A percentile compares a stretch with the other conserved stretches of the same genome.
These are phyloP conservation scores for Remorina albescens DNA, from an alignment of 2,797 vertebrate species.

Conservation along the genomic window DNA sequence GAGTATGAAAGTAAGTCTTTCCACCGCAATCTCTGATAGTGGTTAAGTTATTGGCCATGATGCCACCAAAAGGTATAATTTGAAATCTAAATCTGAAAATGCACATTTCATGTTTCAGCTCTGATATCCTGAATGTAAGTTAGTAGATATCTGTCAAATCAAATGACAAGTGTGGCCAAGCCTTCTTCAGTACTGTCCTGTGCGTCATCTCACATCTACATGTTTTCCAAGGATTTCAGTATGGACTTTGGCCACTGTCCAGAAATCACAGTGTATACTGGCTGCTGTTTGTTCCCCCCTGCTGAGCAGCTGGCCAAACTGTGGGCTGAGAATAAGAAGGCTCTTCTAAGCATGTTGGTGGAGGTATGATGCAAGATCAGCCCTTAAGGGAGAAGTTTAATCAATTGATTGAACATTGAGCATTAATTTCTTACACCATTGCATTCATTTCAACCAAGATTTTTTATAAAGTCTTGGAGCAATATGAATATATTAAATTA, in stretches of 20 bases:
- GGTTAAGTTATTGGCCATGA: background rate
- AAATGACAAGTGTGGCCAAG: background rate
- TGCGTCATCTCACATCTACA: constrained; percentile 15
- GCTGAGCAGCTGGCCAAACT: constrained; percentile 88
- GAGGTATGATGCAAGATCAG: constrained; percentile 85
- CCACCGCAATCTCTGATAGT: background rate
- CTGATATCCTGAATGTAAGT: background rate
- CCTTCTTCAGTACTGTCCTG: background rate
- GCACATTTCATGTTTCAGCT: background rate
- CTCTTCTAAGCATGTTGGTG: constrained; percentile 96
- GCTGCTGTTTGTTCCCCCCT: constrained; percentile 94
- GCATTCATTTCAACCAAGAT: too few species aligned
- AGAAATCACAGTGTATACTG: constrained; percentile 96
- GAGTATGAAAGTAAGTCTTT: constrained; percentile 93
- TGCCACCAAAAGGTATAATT: background rate
- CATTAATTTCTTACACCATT: background rate
- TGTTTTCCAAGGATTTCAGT: constrained; percentile 91
- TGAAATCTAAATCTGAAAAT: background rate
- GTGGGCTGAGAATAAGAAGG: constrained; percentile 95
- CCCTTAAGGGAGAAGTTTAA: background rate
- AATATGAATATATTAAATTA: background rate
- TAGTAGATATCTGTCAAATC: background rate
- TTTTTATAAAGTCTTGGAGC: background rate
- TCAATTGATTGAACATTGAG: too few species aligned
- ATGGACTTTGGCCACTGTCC: constrained; percentile 95